phyloP scores from a whole-genome alignment of 1,140 invertebrate species.

The Drosophila kikkawai region DNA sequence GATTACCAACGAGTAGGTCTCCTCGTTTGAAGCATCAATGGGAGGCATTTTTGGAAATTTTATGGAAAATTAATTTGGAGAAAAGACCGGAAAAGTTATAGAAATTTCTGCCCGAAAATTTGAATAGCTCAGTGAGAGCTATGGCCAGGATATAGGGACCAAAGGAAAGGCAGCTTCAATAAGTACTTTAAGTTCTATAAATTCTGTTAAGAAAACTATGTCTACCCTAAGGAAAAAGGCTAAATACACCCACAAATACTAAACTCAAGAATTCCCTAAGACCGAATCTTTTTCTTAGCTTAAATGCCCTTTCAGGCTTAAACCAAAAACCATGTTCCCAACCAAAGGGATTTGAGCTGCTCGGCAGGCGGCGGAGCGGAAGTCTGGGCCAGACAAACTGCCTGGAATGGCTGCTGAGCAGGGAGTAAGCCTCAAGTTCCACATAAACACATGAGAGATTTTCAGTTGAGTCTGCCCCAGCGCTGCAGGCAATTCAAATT shows the following conservation, averaged over 20 bases:
- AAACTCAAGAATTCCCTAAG: background rate
- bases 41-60: slow-evolving; percentile 40
- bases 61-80: slow-evolving; percentile 28
- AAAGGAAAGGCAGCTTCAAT: background rate
- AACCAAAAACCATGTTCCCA: slow-evolving; percentile 6
- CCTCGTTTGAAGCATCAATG: slow-evolving; percentile 48
- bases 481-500: slow-evolving; percentile 68
- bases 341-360: background rate
- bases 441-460: slow-evolving; percentile 54
- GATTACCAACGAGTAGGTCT: slow-evolving; percentile 58
- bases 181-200: background rate
- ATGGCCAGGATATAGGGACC: background rate
- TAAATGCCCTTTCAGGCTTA: slow-evolving; percentile 5
- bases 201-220: background rate
- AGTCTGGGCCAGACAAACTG: slow-evolving; percentile 3
- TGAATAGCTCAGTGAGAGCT: background rate
- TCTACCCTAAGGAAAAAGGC: background rate
- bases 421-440: slow-evolving; percentile 41
- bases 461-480: slow-evolving; percentile 9
- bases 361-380: background rate
- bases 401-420: slow-evolving; percentile 9
- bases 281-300: background rate
- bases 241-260: background rate
- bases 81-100: background rate
- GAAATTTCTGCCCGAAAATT: background rate